These are phyloP conservation scores for Peromyscus nudipes DNA, from an alignment of 2,797 vertebrate species.

Conservation along the genomic window DNA sequence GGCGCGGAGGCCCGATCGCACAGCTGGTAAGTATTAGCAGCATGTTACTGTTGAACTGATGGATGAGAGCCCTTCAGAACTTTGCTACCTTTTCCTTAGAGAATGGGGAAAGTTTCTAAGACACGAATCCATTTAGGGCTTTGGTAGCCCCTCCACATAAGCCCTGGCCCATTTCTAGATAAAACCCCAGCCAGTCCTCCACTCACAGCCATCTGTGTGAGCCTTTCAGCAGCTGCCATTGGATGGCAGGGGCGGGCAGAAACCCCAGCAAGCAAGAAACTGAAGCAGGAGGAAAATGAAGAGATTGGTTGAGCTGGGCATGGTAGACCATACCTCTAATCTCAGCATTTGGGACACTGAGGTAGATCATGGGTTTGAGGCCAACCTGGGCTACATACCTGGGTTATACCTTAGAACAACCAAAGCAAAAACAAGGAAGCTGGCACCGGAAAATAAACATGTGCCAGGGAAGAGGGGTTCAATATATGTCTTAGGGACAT, in stretches of 20 bases:
- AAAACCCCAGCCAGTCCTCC: not conserved
- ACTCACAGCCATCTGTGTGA: not conserved
- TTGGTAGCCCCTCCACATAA: not conserved
- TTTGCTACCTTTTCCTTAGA: slow-evolving; percentile 19
- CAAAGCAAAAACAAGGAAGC: slow-evolving; percentile 49
- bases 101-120: not conserved
- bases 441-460: not conserved
- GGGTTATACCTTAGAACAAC: not conserved
- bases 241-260: slow-evolving; percentile 25
- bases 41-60: slow-evolving; percentile 49
- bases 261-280: slow-evolving; percentile 48
- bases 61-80: slow-evolving; percentile 1
- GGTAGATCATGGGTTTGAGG: not conserved
- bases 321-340: not conserved
- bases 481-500: not conserved
- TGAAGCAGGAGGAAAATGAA: slow-evolving; percentile 62
- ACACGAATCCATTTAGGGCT: not conserved
- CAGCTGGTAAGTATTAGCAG: slow-evolving; percentile 69
- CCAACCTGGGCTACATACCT: not conserved
- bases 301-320: not conserved
- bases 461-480: not conserved
- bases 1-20: not conserved
- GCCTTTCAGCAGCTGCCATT: not conserved
- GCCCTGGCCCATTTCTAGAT: not conserved
- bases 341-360: not conserved